Conservation (phyloP, 2,888 invertebrate species). For the Morpho helenor region DNA sequence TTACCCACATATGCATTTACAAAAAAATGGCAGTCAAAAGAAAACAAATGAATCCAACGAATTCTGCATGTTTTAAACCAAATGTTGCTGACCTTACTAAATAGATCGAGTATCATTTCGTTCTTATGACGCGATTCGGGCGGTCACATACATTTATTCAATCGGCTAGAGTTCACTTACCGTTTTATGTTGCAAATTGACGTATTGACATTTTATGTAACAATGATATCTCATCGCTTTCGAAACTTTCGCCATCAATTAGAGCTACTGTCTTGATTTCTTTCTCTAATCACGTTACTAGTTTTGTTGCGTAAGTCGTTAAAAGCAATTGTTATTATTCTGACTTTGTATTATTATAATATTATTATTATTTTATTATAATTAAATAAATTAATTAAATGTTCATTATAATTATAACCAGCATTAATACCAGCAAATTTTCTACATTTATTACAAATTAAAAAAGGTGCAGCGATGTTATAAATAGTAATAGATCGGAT, state of each 20-base stretch:
- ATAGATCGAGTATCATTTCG: neutral
- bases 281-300: slow-evolving; percentile 30
- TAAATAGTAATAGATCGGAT: too few relatives aligned
- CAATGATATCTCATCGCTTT: slow-evolving; percentile 39
- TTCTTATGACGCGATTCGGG: neutral
- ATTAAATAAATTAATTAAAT: too few relatives aligned
- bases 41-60: too few relatives aligned
- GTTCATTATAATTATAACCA: too few relatives aligned
- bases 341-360: slow-evolving; percentile 5
- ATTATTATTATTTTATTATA: slow-evolving; percentile 12
- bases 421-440: neutral
- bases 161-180: slow-evolving; percentile 10
- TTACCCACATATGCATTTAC: too few relatives aligned
- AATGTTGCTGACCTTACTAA: too few relatives aligned
- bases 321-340: slow-evolving; percentile 13
- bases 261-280: slow-evolving; percentile 41
- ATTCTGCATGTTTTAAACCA: too few relatives aligned
- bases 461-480: too few relatives aligned
- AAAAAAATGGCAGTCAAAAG: too few relatives aligned
- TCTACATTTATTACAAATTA: too few relatives aligned
- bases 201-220: slow-evolving; percentile 36
- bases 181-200: slow-evolving; percentile 13
- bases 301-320: slow-evolving; percentile 24
- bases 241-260: slow-evolving; percentile 64
- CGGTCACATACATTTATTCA: slow-evolving; percentile 6